These are phyloP conservation scores for Oxycera nigricornis DNA, from an alignment of 2,888 invertebrate species.

Conservation along the genomic window DNA sequence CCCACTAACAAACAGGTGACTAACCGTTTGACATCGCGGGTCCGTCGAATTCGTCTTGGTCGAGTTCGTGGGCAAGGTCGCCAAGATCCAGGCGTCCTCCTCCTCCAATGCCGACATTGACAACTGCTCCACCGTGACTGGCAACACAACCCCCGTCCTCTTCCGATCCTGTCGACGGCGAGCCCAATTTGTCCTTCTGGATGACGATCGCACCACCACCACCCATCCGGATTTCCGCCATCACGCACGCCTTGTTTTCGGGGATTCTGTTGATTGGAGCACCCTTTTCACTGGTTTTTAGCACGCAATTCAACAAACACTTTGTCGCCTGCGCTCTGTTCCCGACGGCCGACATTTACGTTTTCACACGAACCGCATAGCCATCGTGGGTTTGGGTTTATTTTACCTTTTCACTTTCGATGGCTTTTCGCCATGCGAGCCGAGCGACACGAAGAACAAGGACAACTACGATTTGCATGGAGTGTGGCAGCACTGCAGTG, in stretches of 20 bases:
- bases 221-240: conserved; percentile 65
- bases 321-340: neutral
- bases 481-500: too few species aligned
- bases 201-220: conserved; percentile 72
- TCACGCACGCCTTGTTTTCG: conserved; percentile 63
- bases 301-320: too few species aligned
- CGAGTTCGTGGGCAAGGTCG: conserved; percentile 70
- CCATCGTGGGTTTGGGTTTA: too few species aligned
- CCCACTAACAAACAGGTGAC: neutral
- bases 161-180: conserved; percentile 86
- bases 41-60: conserved; percentile 74
- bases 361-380: too few species aligned
- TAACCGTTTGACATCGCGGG: conserved; percentile 68
- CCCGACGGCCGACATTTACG: neutral
- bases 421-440: too few species aligned
- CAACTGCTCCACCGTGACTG: conserved; percentile 61
- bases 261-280: neutral
- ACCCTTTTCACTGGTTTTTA: neutral
- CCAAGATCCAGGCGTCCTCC: too few species aligned
- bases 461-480: too few species aligned
- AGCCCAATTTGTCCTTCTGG: conserved; percentile 78
- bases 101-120: conserved; percentile 61
- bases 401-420: too few species aligned
- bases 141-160: conserved; percentile 70
- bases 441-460: too few species aligned